Evolutionary conservation across 1,140 invertebrate species (phyloP).

Genomic region (Caenorhabditis elegans): WBcel235 BX284602.5:11815001-11815500

Average conservation of each 20-base stretch:
- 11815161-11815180: background rate
- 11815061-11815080: background rate
- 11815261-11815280: background rate
- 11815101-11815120: background rate
- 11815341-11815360: slow-evolving; percentile 88
- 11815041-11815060: too few species aligned
- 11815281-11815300: background rate
- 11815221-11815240: background rate
- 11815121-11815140: background rate
- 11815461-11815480: slow-evolving; percentile 89
- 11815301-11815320: slow-evolving; percentile 84
- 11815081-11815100: background rate
- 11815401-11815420: slow-evolving; percentile 56
- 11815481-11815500: slow-evolving; percentile 88
- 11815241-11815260: background rate
- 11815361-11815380: slow-evolving; percentile 89
- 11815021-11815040: too few species aligned
- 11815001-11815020: too few species aligned
- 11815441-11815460: slow-evolving; percentile 78
- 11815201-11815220: background rate
- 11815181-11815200: background rate
- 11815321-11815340: slow-evolving; percentile 85
- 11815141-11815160: too few species aligned
- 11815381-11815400: slow-evolving; percentile 85
- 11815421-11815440: slow-evolving; percentile 47